A percentile compares a stretch with the other conserved stretches of the same genome.
These are phyloP conservation scores for Proisotoma minuta DNA, from an alignment of 2,888 invertebrate genomes.

Conservation along the genomic window DNA sequence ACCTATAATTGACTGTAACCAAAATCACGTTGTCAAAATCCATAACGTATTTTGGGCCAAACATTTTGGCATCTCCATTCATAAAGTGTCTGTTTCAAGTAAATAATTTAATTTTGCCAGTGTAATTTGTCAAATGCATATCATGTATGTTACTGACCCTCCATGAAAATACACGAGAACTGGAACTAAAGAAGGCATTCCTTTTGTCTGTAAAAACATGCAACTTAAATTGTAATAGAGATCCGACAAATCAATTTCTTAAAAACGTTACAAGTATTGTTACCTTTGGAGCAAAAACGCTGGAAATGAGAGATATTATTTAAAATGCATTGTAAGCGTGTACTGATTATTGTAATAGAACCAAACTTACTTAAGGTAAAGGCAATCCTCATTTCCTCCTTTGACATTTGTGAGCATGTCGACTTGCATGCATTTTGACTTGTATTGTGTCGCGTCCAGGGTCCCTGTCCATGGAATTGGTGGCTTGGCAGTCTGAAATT, in stretches of 20 bases:
- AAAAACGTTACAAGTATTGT: background rate
- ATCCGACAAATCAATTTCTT: background rate
- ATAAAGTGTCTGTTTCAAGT: background rate
- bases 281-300: slow-evolving; percentile 5
- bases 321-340: background rate
- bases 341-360: background rate
- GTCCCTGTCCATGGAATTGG: background rate
- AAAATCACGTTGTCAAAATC: slow-evolving; percentile 19
- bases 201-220: slow-evolving; percentile 1
- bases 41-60: slow-evolving; percentile 17
- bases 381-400: slow-evolving; percentile 12
- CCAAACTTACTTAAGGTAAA: background rate
- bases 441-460: slow-evolving; percentile 2
- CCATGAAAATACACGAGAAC: slow-evolving; percentile 8
- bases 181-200: background rate
- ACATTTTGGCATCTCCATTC: slow-evolving; percentile 9
- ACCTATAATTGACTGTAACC: slow-evolving; percentile 16
- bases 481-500: slow-evolving; percentile 9
- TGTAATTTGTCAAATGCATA: background rate
- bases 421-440: slow-evolving; percentile 14
- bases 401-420: slow-evolving; percentile 7
- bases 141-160: background rate
- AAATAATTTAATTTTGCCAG: background rate
- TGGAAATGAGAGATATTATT: background rate
- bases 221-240: background rate